Conservation (phyloP, 2,113 vertebrate genomes). For the Cyanoderma ruficeps region DNA sequence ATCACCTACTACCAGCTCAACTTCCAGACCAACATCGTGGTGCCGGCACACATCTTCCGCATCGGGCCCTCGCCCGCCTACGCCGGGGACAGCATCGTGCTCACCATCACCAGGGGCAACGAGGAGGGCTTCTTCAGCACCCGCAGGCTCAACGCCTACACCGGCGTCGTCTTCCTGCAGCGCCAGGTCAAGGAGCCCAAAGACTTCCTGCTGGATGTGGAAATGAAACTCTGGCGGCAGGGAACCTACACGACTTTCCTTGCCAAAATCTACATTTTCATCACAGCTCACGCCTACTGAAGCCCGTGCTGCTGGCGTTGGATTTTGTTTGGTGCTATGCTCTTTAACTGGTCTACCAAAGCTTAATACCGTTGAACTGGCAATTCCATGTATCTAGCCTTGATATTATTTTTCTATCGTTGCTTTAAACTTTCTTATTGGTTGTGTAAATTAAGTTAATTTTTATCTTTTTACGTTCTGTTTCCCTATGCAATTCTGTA, state of each 20-base stretch:
- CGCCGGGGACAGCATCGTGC: conserved; percentile 84
- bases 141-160: conserved; percentile 86
- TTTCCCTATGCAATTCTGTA: not conserved
- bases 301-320: not conserved
- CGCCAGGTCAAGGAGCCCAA: conserved; percentile 80
- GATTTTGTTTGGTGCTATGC: conserved; percentile 71
- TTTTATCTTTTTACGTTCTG: not conserved
- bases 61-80: conserved; percentile 89
- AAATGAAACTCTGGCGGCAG: conserved; percentile 94
- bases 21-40: conserved; percentile 88
- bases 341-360: conserved; percentile 57
- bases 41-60: conserved; percentile 91
- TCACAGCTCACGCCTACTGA: conserved; percentile 81
- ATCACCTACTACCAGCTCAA: conserved; percentile 92
- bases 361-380: conserved; percentile 50
- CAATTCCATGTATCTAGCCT: conserved; percentile 50
- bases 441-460: conserved; percentile 73
- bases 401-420: conserved; percentile 56
- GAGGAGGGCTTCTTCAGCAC: conserved; percentile 89
- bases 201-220: conserved; percentile 92
- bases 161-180: conserved; percentile 86
- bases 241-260: conserved; percentile 88
- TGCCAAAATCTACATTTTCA: conserved; percentile 90
- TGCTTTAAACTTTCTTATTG: conserved; percentile 22
- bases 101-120: conserved; percentile 86